Conservation (phyloP, 2,888 invertebrate species). For the Hemithea aestivaria region DNA sequence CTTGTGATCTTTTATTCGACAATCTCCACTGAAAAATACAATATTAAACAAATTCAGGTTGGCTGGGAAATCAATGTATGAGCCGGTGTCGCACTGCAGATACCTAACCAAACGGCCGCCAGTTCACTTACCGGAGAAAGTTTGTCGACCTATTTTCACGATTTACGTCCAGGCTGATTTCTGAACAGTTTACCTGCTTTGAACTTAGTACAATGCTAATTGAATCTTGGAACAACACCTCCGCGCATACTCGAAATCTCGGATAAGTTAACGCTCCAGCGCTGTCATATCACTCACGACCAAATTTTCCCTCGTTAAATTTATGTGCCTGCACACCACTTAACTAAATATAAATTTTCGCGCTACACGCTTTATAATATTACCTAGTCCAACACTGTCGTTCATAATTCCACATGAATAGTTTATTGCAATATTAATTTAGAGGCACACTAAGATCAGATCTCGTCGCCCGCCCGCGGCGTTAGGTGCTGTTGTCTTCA, state of each 20-base stretch:
- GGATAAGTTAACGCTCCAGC: slow-evolving; percentile 16
- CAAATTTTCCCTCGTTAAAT: slow-evolving; percentile 23
- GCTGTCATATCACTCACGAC: slow-evolving; percentile 13
- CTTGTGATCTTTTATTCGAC: too few species aligned
- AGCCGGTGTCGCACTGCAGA: slow-evolving; percentile 67
- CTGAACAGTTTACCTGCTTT: slow-evolving; percentile 17
- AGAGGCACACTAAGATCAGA: slow-evolving; percentile 51
- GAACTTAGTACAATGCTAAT: slow-evolving; percentile 18
- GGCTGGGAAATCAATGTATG: slow-evolving; percentile 53
- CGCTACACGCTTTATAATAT: slow-evolving; percentile 28
- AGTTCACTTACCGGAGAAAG: slow-evolving; percentile 47
- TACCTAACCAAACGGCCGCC: slow-evolving; percentile 38
- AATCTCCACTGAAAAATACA: background rate
- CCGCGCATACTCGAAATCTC: slow-evolving; percentile 14
- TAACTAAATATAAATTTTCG: slow-evolving; percentile 25
- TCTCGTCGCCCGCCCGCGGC: slow-evolving; percentile 54
- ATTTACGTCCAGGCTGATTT: slow-evolving; percentile 27
- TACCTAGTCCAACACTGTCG: slow-evolving; percentile 24
- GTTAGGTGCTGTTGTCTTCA: slow-evolving; percentile 64
- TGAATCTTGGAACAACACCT: slow-evolving; percentile 16
- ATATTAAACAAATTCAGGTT: slow-evolving; percentile 29
- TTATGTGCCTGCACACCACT: slow-evolving; percentile 20
- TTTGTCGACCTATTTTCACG: slow-evolving; percentile 44
- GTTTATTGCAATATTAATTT: slow-evolving; percentile 56
- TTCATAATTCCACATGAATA: slow-evolving; percentile 39